Evolutionary conservation across 2,888 invertebrate genomes (phyloP).

Genomic region (Pteria penguin): DNA sequence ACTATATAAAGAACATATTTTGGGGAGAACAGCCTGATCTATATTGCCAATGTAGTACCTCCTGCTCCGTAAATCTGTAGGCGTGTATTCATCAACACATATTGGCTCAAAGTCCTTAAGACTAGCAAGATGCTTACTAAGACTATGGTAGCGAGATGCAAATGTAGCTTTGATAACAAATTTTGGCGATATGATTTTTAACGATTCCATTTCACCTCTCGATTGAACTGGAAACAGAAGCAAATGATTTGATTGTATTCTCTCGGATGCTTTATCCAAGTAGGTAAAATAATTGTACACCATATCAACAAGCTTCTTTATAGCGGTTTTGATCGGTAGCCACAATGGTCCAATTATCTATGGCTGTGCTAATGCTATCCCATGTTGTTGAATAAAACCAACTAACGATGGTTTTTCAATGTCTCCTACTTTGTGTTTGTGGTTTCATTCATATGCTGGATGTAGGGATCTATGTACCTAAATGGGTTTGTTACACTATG

Average conservation of each 20-base stretch:
- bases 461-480: too few relatives aligned
- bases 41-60: too few relatives aligned
- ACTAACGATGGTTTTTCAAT: slow-evolving; percentile 7
- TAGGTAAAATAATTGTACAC: slow-evolving; percentile 15
- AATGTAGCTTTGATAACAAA: slow-evolving; percentile 19
- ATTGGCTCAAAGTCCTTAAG: slow-evolving; percentile 19
- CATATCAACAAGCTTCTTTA: slow-evolving; percentile 9
- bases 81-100: slow-evolving; percentile 25
- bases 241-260: slow-evolving; percentile 1
- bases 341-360: slow-evolving; percentile 31
- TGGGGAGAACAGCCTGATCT: slow-evolving; percentile 8
- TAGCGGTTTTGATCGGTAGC: slow-evolving; percentile 18
- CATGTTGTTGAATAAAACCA: slow-evolving; percentile 12
- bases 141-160: slow-evolving; percentile 13
- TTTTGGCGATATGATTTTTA: slow-evolving; percentile 14
- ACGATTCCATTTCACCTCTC: neutral
- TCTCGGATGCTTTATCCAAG: slow-evolving; percentile 15
- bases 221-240: slow-evolving; percentile 12
- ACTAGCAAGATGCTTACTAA: slow-evolving; percentile 18
- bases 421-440: slow-evolving; percentile 20
- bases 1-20: slow-evolving; percentile 24
- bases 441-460: too few relatives aligned
- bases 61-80: neutral
- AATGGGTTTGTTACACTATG: too few relatives aligned
- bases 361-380: slow-evolving; percentile 10